A percentile compares a stretch with the other conserved stretches of the same genome.
Conservation (phyloP, 2,888 invertebrate species). For the Morpho deidamia region DNA sequence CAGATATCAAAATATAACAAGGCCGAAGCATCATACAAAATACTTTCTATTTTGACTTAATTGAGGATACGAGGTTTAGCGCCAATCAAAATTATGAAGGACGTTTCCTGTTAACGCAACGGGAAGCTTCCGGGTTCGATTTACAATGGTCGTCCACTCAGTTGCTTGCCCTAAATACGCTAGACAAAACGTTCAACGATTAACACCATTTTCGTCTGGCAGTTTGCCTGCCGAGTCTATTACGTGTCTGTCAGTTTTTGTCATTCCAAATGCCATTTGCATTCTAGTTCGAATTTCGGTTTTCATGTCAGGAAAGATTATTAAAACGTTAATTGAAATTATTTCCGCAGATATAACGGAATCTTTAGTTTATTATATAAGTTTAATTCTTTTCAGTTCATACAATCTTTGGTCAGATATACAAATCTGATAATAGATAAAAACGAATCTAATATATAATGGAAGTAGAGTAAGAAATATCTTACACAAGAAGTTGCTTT, state of each 20-base stretch:
- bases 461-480: too few species aligned
- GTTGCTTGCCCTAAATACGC: background rate
- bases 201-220: background rate
- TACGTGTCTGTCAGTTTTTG: background rate
- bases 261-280: background rate
- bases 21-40: too few species aligned
- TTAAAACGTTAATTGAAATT: background rate
- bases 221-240: background rate
- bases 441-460: too few species aligned
- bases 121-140: conserved; percentile 12
- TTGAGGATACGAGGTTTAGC: background rate
- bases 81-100: background rate
- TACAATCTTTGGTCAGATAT: too few species aligned
- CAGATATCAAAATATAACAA: too few species aligned
- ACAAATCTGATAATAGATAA: too few species aligned
- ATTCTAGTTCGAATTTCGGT: background rate
- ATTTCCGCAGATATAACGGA: background rate
- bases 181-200: background rate
- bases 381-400: too few species aligned
- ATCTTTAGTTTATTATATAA: too few species aligned
- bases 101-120: conserved; percentile 12
- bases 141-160: background rate
- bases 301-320: background rate
- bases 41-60: background rate
- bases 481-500: too few species aligned